Conservation (phyloP, 2,113 vertebrate species). For the Rhegmatorhina hoffmannsi region DNA sequence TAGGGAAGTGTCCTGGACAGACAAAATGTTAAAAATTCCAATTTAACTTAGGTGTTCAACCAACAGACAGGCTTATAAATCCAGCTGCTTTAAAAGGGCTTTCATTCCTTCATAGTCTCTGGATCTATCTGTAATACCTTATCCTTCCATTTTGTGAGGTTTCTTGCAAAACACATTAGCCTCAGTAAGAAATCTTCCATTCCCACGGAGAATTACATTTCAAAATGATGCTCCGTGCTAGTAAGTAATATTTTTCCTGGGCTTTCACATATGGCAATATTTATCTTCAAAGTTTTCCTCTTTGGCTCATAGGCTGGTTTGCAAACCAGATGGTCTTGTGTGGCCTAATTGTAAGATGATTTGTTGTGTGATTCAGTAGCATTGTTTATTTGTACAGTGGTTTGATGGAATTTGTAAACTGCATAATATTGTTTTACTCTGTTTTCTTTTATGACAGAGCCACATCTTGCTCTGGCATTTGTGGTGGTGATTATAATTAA, state of each 20-base stretch:
- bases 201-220: conserved; percentile 73
- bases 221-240: conserved; percentile 71
- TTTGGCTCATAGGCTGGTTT: conserved; percentile 74
- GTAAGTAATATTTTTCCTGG: conserved; percentile 76
- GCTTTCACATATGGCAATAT: conserved; percentile 85
- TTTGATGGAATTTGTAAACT: conserved; percentile 83
- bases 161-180: conserved; percentile 40
- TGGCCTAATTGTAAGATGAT: conserved; percentile 81
- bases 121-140: conserved; percentile 21
- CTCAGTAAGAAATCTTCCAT: conserved; percentile 59
- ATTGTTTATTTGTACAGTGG: conserved; percentile 84
- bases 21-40: neutral
- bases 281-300: conserved; percentile 84
- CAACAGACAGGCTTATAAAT: neutral
- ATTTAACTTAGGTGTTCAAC: neutral
- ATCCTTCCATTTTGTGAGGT: conserved; percentile 30
- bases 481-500: conserved; percentile 67
- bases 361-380: conserved; percentile 87
- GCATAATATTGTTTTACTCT: conserved; percentile 78
- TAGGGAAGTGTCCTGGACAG: neutral
- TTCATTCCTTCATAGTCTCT: neutral
- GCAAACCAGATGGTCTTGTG: conserved; percentile 80
- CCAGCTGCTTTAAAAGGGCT: neutral
- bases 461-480: conserved; percentile 69
- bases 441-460: conserved; percentile 75